Conservation (phyloP, 2,888 invertebrate genomes). For the Cephus pygmeus region DNA sequence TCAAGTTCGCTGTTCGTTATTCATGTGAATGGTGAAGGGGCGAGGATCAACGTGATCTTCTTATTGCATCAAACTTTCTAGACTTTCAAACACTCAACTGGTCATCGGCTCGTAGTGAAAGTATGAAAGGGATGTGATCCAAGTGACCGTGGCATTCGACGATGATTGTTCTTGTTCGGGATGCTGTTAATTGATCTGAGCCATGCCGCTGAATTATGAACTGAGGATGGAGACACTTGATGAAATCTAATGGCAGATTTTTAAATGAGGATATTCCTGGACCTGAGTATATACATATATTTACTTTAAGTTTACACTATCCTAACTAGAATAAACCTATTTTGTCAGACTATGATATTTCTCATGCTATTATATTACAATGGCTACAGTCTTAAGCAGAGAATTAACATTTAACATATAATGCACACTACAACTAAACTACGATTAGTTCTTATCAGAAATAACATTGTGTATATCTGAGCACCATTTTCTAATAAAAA, state of each 20-base stretch:
- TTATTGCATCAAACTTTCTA: constrained; percentile 43
- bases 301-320: not conserved
- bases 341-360: not conserved
- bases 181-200: not conserved
- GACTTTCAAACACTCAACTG: constrained; percentile 56
- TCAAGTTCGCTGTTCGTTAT: not conserved
- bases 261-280: not conserved
- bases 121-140: constrained; percentile 41
- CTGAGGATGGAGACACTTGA: not conserved
- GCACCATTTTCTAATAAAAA: not conserved
- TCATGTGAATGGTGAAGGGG: constrained; percentile 1
- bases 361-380: not conserved
- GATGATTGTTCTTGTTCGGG: constrained; percentile 10
- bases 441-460: not conserved
- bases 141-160: constrained; percentile 46
- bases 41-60: constrained; percentile 1
- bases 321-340: not conserved
- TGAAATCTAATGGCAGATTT: not conserved
- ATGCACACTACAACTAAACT: not conserved
- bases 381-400: not conserved
- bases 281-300: not conserved
- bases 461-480: not conserved
- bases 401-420: not conserved
- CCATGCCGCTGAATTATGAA: not conserved
- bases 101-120: constrained; percentile 57